Conservation (phyloP, 2,797 vertebrate species). For the Calcarius lapponicus region DNA sequence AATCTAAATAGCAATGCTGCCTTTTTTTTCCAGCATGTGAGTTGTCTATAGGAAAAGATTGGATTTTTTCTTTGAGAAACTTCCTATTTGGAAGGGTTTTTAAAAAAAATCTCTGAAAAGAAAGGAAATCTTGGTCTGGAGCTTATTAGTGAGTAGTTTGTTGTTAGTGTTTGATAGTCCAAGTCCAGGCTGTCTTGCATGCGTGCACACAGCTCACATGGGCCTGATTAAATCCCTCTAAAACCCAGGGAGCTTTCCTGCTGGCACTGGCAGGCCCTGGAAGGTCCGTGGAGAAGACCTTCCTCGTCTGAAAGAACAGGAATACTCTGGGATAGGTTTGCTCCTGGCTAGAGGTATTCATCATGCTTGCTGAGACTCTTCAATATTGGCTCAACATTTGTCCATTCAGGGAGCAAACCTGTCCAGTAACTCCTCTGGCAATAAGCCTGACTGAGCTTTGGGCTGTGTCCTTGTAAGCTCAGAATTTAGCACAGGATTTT, state of each 20-base stretch:
- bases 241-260: background rate
- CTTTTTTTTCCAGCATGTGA: background rate
- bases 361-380: background rate
- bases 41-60: background rate
- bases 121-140: background rate
- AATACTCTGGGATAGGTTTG: background rate
- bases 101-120: background rate
- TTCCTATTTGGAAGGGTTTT: background rate
- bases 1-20: background rate
- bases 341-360: background rate
- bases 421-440: background rate
- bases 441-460: background rate
- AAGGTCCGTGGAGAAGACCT: background rate
- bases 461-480: background rate
- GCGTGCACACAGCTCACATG: background rate
- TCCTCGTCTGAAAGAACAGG: background rate
- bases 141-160: slow-evolving; percentile 24
- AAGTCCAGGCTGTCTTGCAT: background rate
- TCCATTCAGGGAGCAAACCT: background rate
- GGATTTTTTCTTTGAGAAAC: background rate
- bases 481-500: background rate
- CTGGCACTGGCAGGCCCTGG: background rate
- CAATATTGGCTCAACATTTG: background rate
- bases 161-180: slow-evolving; percentile 8
- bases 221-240: background rate